Base-by-base conservation (phyloP, 2,888 invertebrate species). In the Eupithecia dodoneata region DNA sequence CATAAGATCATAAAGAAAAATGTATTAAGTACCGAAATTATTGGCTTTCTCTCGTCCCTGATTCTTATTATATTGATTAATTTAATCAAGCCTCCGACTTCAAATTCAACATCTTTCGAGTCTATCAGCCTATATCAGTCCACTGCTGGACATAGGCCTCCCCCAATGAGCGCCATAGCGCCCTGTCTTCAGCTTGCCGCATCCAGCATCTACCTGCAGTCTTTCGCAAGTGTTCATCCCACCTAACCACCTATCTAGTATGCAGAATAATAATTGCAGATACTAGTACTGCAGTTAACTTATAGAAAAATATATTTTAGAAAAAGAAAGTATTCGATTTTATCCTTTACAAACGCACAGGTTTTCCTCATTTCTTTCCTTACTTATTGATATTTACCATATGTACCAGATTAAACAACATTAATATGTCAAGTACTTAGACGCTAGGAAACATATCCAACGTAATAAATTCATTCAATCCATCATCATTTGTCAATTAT, bases 401-500 rank as follows among this genome's bases (percentile, higher is more conserved):
- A 30, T 30, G 30, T 30, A 30, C 30, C 30, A 30, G 44, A 47
- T 15, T 55, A 55, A 55, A 15, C 5, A n/a, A 55, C 5, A n/a
- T 55, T n/a, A n/a, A n/a, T n/a, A 6, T 30, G 30, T 18, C 9
- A 30, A 18, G 15, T 52, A 52, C 6, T 2, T 12, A 63, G 42
- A 15, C 66, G 66, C 15, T 70, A 10, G 45, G 55, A 52, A 71
- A 69, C 66, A 72, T n/a, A 74, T 76, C 76, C 65, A 69, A 76
- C 67, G 15, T 69, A 69, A 74, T 74, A 41, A 74, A 72, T 72
- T 42, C 49, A n/a, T 73, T 71, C 30, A 44, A 73, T 76, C 71
- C 65, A 73, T 79, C 76, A 63, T 63, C 18, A 78, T 70, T 78
- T 70, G 72, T 72, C 76, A 74, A 73, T 71, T 71, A 67, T 49